Conservation (phyloP, 2,888 invertebrate genomes). For the Lordiphosa fenestrarum region DNA sequence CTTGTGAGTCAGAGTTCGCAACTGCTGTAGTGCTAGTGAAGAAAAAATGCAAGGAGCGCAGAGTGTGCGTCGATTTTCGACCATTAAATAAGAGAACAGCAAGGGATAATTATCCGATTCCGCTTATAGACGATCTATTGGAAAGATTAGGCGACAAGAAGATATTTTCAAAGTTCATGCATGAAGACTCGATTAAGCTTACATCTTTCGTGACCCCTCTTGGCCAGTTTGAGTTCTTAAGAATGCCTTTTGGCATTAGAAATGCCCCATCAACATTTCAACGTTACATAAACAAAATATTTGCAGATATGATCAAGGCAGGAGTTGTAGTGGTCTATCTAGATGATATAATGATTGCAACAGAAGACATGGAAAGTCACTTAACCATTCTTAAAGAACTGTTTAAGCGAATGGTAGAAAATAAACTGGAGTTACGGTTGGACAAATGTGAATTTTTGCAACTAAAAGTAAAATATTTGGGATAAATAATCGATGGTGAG, state of each 20-base stretch:
- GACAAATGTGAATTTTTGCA: neutral
- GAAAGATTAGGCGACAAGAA: too few relatives aligned
- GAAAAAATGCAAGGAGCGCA: too few relatives aligned
- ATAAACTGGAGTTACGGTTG: too few relatives aligned
- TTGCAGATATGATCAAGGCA: neutral
- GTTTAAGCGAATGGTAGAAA: too few relatives aligned
- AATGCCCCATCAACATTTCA: neutral
- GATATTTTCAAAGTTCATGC: too few relatives aligned
- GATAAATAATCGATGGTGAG: neutral
- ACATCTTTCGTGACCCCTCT: neutral
- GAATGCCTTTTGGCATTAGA: neutral
- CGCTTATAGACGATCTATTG: too few relatives aligned
- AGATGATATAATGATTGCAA: constrained; percentile 3
- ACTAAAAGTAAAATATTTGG: neutral
- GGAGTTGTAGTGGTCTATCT: neutral
- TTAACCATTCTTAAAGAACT: neutral
- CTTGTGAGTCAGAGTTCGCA: too few relatives aligned
- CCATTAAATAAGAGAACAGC: too few relatives aligned
- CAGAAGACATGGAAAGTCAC: neutral
- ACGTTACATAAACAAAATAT: neutral
- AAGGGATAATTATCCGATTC: too few relatives aligned
- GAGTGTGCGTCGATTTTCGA: too few relatives aligned
- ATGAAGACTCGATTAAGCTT: neutral
- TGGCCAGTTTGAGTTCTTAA: neutral
- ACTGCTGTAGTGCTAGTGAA: too few relatives aligned